Evolutionary conservation across 2,797 vertebrate genomes (phyloP).

Genomic region (Micromesistius poutassou): DNA sequence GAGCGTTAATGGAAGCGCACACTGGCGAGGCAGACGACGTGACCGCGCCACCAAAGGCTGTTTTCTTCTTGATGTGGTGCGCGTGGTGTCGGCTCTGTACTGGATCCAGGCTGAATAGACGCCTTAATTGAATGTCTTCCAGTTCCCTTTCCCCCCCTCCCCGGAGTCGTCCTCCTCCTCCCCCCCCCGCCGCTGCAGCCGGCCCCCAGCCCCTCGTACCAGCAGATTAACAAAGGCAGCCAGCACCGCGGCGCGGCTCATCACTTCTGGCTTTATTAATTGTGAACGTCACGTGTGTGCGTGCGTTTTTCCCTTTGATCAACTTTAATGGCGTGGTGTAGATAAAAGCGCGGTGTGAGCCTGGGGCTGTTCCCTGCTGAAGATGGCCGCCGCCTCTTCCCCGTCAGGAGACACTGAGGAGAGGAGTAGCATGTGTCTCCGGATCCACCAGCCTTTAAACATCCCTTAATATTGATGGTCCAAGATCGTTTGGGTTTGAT

Average conservation of each 20-base stretch:
- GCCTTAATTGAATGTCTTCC: constrained; percentile 48
- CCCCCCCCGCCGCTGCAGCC: not conserved
- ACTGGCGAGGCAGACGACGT: constrained; percentile 23
- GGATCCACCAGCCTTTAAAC: constrained; percentile 4
- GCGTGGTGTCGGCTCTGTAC: not conserved
- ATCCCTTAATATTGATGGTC: not conserved
- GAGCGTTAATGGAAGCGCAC: constrained; percentile 30
- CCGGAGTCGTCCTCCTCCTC: not conserved
- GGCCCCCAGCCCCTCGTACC: constrained; percentile 4
- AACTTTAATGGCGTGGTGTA: not conserved
- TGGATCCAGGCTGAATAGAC: constrained; percentile 25
- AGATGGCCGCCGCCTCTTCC: not conserved
- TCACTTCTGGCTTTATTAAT: constrained; percentile 10
- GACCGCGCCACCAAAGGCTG: constrained; percentile 27
- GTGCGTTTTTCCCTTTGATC: not conserved
- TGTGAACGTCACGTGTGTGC: constrained; percentile 19
- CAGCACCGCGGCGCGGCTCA: not conserved
- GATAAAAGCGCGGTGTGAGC: not conserved
- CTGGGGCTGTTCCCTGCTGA: not conserved
- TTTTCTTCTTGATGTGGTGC: constrained; percentile 28
- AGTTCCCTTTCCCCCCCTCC: constrained; percentile 24
- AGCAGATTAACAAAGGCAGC: constrained; percentile 18
- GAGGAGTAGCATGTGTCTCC: not conserved
- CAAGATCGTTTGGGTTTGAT: not conserved
- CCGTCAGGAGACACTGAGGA: not conserved